A percentile compares a stretch with the other conserved stretches of the same genome.
Conservation (phyloP, 2,797 vertebrate species). For the Fundulus diaphanus region DNA sequence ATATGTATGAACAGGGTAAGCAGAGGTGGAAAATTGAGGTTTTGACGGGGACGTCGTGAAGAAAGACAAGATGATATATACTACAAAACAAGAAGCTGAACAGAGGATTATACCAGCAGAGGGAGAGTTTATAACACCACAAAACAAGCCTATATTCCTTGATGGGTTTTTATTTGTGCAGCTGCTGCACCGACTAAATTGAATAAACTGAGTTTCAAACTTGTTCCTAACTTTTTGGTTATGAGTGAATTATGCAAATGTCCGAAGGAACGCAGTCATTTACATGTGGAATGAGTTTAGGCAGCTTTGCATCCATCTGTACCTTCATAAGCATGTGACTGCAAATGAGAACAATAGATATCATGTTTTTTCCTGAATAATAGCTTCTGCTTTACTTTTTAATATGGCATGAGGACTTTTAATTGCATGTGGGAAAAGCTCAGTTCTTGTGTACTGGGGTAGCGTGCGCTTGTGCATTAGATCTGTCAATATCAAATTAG, state of each 20-base stretch:
- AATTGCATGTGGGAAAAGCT: conserved; percentile 2
- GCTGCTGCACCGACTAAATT: conserved; percentile 7
- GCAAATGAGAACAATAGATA: neutral
- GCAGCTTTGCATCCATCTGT: conserved; percentile 3
- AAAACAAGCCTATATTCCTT: neutral
- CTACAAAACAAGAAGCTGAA: neutral
- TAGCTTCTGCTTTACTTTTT: neutral
- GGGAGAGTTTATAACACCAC: neutral
- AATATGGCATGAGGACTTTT: neutral
- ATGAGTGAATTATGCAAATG: neutral
- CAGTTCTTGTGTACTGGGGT: neutral
- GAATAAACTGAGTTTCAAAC: conserved; percentile 1
- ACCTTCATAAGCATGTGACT: neutral
- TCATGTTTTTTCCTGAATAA: neutral
- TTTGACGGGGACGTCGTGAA: neutral
- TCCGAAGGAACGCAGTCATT: neutral
- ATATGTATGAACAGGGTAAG: conserved; percentile 5
- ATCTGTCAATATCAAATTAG: neutral
- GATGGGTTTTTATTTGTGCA: conserved; percentile 8
- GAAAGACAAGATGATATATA: neutral
- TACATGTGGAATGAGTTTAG: conserved; percentile 3
- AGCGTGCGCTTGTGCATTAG: neutral
- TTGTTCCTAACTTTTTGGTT: neutral
- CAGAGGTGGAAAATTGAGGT: conserved; percentile 12
- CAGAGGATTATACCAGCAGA: neutral